phyloP scores from a whole-genome alignment of 2,797 vertebrate genomes.

The Cichlasoma orientale region DNA sequence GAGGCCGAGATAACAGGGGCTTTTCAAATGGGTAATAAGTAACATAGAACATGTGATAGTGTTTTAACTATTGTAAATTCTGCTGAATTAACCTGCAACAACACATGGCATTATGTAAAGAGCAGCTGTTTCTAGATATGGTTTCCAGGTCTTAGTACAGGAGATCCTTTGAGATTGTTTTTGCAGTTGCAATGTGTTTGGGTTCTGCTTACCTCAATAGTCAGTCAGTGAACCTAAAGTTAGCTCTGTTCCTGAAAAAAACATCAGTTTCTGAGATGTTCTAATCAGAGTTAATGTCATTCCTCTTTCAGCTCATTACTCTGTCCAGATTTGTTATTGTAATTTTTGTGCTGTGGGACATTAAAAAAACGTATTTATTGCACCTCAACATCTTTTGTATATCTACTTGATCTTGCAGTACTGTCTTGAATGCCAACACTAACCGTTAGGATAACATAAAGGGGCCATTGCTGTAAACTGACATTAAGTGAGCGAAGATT shows the following conservation, averaged over 20 bases:
- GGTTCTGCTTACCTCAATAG: not conserved
- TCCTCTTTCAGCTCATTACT: constrained; percentile 7
- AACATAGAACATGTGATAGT: not conserved
- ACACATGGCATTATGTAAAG: not conserved
- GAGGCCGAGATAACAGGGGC: not conserved
- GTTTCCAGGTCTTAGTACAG: not conserved
- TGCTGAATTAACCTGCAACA: not conserved
- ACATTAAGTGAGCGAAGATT: not conserved
- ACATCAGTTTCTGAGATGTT: not conserved
- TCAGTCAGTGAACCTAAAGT: not conserved
- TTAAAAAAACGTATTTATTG: constrained; percentile 39
- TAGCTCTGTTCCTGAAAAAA: not conserved
- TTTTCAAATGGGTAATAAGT: not conserved
- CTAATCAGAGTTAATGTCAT: not conserved
- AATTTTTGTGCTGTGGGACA: constrained; percentile 4
- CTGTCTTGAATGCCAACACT: not conserved
- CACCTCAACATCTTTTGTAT: constrained; percentile 18
- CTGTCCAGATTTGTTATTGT: constrained; percentile 6
- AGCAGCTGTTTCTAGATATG: not conserved
- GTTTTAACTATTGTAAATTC: not conserved
- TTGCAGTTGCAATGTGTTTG: not conserved
- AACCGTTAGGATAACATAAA: not conserved
- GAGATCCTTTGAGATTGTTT: not conserved
- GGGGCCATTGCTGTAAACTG: not conserved
- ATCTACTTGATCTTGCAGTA: not conserved